phyloP scores from a whole-genome alignment of 2,888 invertebrate genomes.

The Serrognathus titanus region DNA sequence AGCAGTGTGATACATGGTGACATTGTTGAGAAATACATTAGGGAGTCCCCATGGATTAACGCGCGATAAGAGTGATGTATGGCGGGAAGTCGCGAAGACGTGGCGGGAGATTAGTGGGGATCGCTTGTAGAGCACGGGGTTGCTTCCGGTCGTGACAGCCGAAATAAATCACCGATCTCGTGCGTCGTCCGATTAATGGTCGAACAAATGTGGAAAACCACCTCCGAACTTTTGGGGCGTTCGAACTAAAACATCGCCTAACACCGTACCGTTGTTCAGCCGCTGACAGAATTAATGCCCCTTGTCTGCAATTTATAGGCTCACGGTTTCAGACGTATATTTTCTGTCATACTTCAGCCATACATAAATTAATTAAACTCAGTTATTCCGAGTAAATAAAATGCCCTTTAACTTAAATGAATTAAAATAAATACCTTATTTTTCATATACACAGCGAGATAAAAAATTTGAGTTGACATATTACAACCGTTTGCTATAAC shows the following conservation, averaged over 20 bases:
- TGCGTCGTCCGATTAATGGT: constrained; percentile 43
- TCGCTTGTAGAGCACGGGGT: constrained; percentile 48
- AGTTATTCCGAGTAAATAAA: too few relatives aligned
- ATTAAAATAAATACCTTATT: too few relatives aligned
- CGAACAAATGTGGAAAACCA: constrained; percentile 50
- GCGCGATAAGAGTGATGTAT: constrained; percentile 47
- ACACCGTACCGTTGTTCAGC: not conserved
- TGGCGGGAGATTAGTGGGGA: constrained; percentile 48
- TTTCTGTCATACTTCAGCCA: too few relatives aligned
- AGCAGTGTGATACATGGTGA: not conserved
- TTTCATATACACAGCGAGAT: too few relatives aligned
- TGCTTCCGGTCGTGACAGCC: constrained; percentile 49
- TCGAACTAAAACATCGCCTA: not conserved
- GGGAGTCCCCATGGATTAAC: constrained; percentile 36
- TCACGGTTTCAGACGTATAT: constrained; percentile 11
- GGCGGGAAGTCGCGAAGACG: constrained; percentile 49
- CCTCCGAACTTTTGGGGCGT: constrained; percentile 41
- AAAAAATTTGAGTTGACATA: too few relatives aligned
- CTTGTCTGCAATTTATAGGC: constrained; percentile 5
- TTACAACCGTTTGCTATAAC: too few relatives aligned
- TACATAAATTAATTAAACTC: too few relatives aligned
- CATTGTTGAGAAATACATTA: not conserved
- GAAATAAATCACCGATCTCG: constrained; percentile 46
- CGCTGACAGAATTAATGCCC: not conserved
- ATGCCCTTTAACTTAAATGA: too few relatives aligned